Evolutionary conservation across 92 coral and sea anemone species (phyloP), one percentile per base, ranked within the genome.

Genomic region (Phenganax stokvisi): DNA sequence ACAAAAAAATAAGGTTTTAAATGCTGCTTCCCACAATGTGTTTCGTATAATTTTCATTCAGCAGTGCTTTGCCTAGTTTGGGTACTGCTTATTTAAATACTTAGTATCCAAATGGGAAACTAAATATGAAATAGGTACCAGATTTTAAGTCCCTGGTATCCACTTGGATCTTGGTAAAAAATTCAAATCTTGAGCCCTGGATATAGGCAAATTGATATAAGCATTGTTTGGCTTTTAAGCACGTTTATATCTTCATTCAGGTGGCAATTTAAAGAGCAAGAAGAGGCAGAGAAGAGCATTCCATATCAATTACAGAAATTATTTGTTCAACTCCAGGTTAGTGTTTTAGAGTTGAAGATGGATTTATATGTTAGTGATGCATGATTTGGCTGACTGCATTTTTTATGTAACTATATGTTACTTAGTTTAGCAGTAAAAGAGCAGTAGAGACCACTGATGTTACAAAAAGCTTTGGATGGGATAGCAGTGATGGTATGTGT

Each of bases 401-500:
- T 15, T 12, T 9, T 17, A 6, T 72, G 77, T 47, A 9, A 31
- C 29, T 53, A 10, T 81, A 29, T 29, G 4, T 12, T 67, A 20
- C 83, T 15, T 82, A 93, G 97, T 89, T 96, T 8, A 91, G 97
- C 75, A 81, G 86, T 37, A 91, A 89, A 85, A 89, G 92, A 80
- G 97, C 97, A 47, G 93, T 93, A 52, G 97, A 93, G 76, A 93
- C 97, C 1, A 93, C 97, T n/a, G 97, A 94, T 85, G 89, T 94
- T n/a, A 94, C 98, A 31, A 88, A 89, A 85, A 94, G 98, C 80
- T 94, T 94, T 87, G 98, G 98, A 9, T 94, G 98, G 98, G 98
- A 94, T 85, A 94, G 98, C 79, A 94, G 98, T 84, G 97, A 94
- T 81, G 97, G 97, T 86, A 29, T 7, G 37, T 37, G 47, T 37